Base-by-base conservation (phyloP, 1,140 invertebrate genomes). In the Rhagoletis pomonella region DNA sequence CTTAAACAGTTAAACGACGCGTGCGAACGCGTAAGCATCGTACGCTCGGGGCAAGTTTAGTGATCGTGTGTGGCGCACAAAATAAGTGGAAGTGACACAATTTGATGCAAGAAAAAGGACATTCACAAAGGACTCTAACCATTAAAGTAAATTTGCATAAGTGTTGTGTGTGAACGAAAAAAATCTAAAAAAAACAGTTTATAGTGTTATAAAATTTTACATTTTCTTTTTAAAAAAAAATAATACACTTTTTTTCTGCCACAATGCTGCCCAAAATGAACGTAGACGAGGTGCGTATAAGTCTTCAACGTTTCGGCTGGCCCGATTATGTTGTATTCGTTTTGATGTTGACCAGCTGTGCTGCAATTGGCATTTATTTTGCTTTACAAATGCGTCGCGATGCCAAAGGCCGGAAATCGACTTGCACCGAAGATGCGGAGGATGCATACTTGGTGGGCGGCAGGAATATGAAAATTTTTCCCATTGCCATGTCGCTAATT, bases 401-500 rank as follows among this genome's bases (percentile, higher is more conserved):
- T 73, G 89, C 91, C 39, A 94, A 95, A 55, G 96, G 96, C 84
- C 95, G 96, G 67, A 95, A 96, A 65, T 94, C 94, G 69, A 94
- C 94, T 91, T 94, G 10, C 1, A 89, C 7, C 12, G 92, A 91
- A 60, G 92, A 91, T 10, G 91, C 92, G 73, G 89, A 88, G 50
- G 87, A 88, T 86, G 97, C 98, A 88, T 98, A 98, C 91, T 93
- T 98, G 29, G 95, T 98, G 88, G 97, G 97, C 1, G 97, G 97
- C 7, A 94, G 96, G 88, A 96, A 96, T 88, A 97, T 98, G 97
- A 95, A 95, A 77, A 94, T 96, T 7, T 94, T 97, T 89, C 97
- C 97, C 0, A 95, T 98, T 14, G 95, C 96, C 88, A 95, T 97
- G 94, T 97, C 97, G 12, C 93, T 98, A 1, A 95, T 97, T 88